A percentile compares a stretch with the other conserved stretches of the same genome.
These are phyloP conservation scores for Labeo catla DNA, from an alignment of 2,113 vertebrate species.

Conservation along the genomic window DNA sequence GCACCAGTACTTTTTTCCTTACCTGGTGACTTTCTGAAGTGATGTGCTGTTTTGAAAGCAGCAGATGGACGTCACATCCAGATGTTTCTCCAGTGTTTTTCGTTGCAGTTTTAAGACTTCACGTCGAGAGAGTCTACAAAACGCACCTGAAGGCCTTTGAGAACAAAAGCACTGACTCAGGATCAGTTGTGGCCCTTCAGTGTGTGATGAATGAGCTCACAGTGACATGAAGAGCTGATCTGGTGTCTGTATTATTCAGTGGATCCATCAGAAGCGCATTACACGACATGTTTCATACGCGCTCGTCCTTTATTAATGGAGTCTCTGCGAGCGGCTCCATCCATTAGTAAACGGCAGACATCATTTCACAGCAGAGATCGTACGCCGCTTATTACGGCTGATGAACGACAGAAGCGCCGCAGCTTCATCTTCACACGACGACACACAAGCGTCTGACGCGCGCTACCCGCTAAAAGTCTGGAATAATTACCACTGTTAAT, in stretches of 20 bases:
- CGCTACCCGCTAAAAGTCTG: background rate
- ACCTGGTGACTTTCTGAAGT: background rate
- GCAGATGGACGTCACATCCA: background rate
- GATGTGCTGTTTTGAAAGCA: background rate
- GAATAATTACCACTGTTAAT: too few species aligned
- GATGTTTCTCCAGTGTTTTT: background rate
- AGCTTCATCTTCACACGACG: background rate
- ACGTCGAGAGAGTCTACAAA: background rate
- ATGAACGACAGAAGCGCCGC: too few species aligned
- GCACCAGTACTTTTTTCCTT: background rate
- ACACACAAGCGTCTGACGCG: too few species aligned
- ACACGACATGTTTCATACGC: background rate
- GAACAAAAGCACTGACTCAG: background rate
- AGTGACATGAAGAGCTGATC: background rate
- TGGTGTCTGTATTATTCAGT: constrained; percentile 27
- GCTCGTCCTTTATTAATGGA: constrained; percentile 11
- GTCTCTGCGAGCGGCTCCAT: background rate
- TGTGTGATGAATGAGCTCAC: background rate
- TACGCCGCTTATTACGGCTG: too few species aligned
- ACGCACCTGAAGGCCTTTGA: background rate
- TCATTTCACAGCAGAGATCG: too few species aligned
- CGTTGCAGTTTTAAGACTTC: background rate
- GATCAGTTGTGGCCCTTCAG: background rate
- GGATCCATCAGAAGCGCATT: background rate
- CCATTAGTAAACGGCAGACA: background rate